Percentiles rank a stretch among this genome's conserved stretches.
Evolutionary conservation across 2,113 vertebrate species (phyloP).

Genomic region (Suricata suricatta): DNA sequence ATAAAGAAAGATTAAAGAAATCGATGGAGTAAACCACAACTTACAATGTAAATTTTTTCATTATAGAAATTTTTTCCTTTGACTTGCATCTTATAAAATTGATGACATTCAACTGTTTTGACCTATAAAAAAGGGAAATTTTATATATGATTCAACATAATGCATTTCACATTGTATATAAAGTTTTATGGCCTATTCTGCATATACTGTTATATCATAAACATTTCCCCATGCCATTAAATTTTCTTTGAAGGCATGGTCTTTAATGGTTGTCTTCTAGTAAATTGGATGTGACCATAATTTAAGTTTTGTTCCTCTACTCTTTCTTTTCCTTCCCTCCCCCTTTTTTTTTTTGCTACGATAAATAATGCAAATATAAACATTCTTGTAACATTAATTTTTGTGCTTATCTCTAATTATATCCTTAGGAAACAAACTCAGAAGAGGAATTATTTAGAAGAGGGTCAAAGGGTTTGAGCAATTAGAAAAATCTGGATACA

Average conservation of each 20-base stretch:
- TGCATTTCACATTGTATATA: conserved; percentile 40
- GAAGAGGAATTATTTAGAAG: background rate
- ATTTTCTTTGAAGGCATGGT: conserved; percentile 43
- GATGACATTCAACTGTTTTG: background rate
- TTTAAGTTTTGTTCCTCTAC: background rate
- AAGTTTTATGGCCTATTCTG: conserved; percentile 59
- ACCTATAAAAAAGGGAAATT: conserved; percentile 34
- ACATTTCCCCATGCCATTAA: conserved; percentile 46
- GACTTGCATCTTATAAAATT: background rate
- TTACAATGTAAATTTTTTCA: background rate
- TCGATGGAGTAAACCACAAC: background rate
- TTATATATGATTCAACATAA: conserved; percentile 31
- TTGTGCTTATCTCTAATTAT: conserved; percentile 19
- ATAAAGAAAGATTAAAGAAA: background rate
- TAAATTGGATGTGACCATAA: conserved; percentile 18
- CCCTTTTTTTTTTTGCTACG: background rate
- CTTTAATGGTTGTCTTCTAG: conserved; percentile 52
- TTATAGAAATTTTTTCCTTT: background rate
- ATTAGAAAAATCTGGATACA: background rate
- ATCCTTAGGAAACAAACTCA: background rate
- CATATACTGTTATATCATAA: conserved; percentile 20
- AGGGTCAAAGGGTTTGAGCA: conserved; percentile 8
- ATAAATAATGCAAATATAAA: conserved; percentile 3
- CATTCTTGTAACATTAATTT: conserved; percentile 18
- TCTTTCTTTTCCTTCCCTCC: background rate